Conservation (phyloP, 2,888 invertebrate species). For the Pandemis corylana region DNA sequence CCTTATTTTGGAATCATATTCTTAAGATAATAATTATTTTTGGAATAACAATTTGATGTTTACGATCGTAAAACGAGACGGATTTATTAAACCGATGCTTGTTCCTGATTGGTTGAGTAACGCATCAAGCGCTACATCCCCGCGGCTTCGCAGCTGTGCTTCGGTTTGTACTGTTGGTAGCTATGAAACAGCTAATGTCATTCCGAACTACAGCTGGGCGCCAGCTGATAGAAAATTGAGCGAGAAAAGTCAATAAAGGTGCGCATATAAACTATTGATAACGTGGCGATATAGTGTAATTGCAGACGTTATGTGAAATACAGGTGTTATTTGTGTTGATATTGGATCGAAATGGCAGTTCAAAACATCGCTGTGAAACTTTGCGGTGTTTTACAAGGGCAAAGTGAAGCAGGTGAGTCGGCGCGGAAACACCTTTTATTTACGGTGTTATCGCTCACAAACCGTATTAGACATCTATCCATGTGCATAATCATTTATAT, state of each 20-base stretch:
- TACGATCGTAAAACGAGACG: slow-evolving; percentile 55
- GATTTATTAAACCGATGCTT: slow-evolving; percentile 50
- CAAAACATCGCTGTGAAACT: slow-evolving; percentile 86
- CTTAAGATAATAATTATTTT: neutral
- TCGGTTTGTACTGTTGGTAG: slow-evolving; percentile 59
- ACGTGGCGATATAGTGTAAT: slow-evolving; percentile 57
- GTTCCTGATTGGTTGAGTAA: slow-evolving; percentile 63
- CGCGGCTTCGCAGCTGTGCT: slow-evolving; percentile 49
- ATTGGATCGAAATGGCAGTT: slow-evolving; percentile 62
- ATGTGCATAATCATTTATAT: neutral
- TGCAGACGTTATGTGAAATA: slow-evolving; percentile 52
- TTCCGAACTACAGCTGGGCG: slow-evolving; percentile 74
- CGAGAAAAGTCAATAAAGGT: slow-evolving; percentile 76
- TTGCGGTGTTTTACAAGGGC: slow-evolving; percentile 81
- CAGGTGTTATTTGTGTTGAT: slow-evolving; percentile 51
- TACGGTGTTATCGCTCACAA: neutral
- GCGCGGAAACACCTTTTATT: slow-evolving; percentile 2
- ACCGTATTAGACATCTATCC: neutral
- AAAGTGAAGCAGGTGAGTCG: slow-evolving; percentile 77
- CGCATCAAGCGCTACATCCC: slow-evolving; percentile 51
- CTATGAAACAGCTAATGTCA: slow-evolving; percentile 63
- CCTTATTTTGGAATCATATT: neutral
- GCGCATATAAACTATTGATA: slow-evolving; percentile 59
- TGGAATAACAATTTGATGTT: neutral
- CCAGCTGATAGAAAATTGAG: slow-evolving; percentile 81